Conservation (phyloP, 2,888 invertebrate species). For the Bimastos eiseni region DNA sequence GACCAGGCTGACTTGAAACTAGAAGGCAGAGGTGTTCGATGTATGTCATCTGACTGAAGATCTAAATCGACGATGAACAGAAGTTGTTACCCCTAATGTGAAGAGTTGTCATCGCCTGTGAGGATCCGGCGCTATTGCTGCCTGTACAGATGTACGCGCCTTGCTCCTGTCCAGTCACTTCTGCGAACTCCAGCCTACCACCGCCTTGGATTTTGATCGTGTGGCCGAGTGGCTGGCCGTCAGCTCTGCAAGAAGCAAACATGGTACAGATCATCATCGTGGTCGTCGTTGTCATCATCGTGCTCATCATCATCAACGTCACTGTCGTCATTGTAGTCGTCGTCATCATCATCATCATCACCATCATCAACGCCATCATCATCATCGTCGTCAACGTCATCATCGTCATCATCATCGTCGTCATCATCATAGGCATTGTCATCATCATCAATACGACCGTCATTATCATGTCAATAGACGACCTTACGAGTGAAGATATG, state of each 20-base stretch:
- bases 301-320: constrained; percentile 27
- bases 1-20: no score
- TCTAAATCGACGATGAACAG: not conserved
- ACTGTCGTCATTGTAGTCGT: not conserved
- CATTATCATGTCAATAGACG: not conserved
- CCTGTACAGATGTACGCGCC: constrained; percentile 87
- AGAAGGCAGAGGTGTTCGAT: no score
- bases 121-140: constrained; percentile 76
- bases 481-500: not conserved
- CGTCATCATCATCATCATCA: constrained; percentile 29
- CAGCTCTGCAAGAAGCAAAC: constrained; percentile 27
- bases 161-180: constrained; percentile 75
- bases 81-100: not conserved
- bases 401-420: not conserved
- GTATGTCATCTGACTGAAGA: not conserved
- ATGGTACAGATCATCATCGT: constrained; percentile 29
- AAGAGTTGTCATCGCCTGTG: constrained; percentile 59
- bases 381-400: not conserved
- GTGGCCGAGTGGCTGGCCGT: constrained; percentile 48
- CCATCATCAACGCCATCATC: constrained; percentile 14
- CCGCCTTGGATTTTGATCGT: constrained; percentile 71
- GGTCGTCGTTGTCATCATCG: constrained; percentile 30
- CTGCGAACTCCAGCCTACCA: constrained; percentile 71
- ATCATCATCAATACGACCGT: not conserved
- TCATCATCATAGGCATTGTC: not conserved